Base-by-base conservation (phyloP, 2,113 vertebrate species). In the Hypanus sabinus region DNA sequence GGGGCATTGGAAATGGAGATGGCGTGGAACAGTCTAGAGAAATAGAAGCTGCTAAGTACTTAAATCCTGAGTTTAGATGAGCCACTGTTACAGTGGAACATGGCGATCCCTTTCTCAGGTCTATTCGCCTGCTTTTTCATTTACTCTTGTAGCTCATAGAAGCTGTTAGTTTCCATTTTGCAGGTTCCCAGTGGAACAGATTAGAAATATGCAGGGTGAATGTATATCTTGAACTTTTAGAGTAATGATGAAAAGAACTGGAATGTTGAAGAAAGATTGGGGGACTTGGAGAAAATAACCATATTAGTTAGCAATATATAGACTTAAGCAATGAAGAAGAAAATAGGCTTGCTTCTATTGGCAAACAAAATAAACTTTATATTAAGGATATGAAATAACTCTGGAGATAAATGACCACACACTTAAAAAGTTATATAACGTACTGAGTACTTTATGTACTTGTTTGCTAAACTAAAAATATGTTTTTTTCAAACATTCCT, bases 381-480 rank as follows among this genome's bases (percentile, higher is more conserved):
- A 60, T 60, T 57, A 60, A 79, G 76, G 76, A 57, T 65, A 90
- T 90, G 38, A 46, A 93, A 24, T 0, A 18, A 60, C 55, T 46
- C 70, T 73, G 36, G 73, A 73, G 91, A 93, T 93, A 73, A 93
- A 93, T 93, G 55, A 46, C 38, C 73, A 33, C 90, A 73, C 90
- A 27, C 11, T 93, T 93, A 55, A 93, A 93, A 93, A 46, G 46
- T 46, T 73, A 73, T 73, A 70, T 73, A 27, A 38, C 55, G 38
- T 93, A 46, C 5, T 75, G 24, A 30, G 68, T 73, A 93, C 85
- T 93, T 0, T 30, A 5, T 93, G 36, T 46, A 46, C 36, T 93
- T 71, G 91, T 93, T 71, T 71, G 65, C 22, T 65, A 90, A 14
- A 22, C 73, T 55, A 46, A 38, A 33, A 27, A 55, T 75, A 38